Evolutionary conservation across 1,140 invertebrate genomes (phyloP), one percentile per base, ranked within the genome.

Genomic region (Drosophila orosa): DNA sequence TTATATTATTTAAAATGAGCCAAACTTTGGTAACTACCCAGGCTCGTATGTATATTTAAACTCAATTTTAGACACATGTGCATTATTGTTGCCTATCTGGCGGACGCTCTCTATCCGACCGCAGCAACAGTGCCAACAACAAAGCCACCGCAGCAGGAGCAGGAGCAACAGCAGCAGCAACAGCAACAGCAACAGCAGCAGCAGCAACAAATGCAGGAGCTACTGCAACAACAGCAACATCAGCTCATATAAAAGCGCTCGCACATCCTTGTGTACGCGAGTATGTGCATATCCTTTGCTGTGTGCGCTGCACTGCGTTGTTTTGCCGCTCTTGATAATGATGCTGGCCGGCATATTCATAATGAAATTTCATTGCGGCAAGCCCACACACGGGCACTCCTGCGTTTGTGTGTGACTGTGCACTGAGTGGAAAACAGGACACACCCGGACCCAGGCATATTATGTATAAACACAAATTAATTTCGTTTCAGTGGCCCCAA

Each of bases 391-490:
- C 62, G n/a, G 44, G 42, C 42, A 31, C 35, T 17, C 22, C 24
- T n/a, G 3, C 9, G 7, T 33, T 33, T 25, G 62, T 60, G 50
- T 52, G 77, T 59, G 60, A 80, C 52, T 84, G 63, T 67, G 72
- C 67, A 85, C 59, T 77, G 59, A 77, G 67, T 66, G 73, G 77
- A 50, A 75, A 75, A 72, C 62, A 54, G 56, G 63, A 73, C 52
- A 74, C 59, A 45, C 56, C 65, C 66, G 73, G 50, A 73, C 80
- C 76, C 83, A 78, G 80, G 84, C 84, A 89, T 90, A 90, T 90
- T 90, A 90, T 90, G 87, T 90, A 90, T 90, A 91, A 90, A 91
- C 87, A 90, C 87, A 90, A 90, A 90, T 90, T 90, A 90, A 90
- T 90, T 90, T 90, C 87, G 89, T 90, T 90, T 87, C 89, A 87